phyloP scores from a whole-genome alignment of 2,797 vertebrate genomes.

The Pteronotus mesoamericanus region DNA sequence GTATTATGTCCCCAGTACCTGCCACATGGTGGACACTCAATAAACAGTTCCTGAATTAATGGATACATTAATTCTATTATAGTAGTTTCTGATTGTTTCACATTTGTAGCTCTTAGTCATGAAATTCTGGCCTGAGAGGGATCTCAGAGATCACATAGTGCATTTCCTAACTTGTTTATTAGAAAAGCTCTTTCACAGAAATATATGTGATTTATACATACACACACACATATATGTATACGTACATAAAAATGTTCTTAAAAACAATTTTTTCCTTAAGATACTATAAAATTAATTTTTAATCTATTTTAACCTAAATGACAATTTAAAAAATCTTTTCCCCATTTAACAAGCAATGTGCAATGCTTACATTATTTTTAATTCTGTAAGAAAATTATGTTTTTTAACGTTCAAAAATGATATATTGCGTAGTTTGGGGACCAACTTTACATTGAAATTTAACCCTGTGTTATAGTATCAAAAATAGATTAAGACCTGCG shows the following conservation, averaged over 20 bases:
- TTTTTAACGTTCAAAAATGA: not conserved
- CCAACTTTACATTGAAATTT: constrained; percentile 32
- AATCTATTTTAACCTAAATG: constrained; percentile 2
- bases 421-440: not conserved
- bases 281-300: constrained; percentile 29
- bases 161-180: constrained; percentile 18
- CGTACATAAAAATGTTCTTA: not conserved
- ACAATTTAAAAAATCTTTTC: not conserved
- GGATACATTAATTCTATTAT: not conserved
- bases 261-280: not conserved
- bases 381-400: not conserved
- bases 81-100: not conserved
- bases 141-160: constrained; percentile 32
- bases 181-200: not conserved
- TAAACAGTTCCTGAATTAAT: constrained; percentile 8
- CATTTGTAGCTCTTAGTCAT: constrained; percentile 15
- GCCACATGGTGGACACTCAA: not conserved
- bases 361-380: constrained; percentile 15
- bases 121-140: not conserved
- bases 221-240: not conserved
- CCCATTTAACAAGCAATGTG: not conserved
- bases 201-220: not conserved
- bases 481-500: not conserved
- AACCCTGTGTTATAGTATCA: not conserved
- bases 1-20: not conserved